A percentile compares a stretch with the other conserved stretches of the same genome.
phyloP scores from a whole-genome alignment of 2,113 vertebrate genomes.

The Mustelus asterias region DNA sequence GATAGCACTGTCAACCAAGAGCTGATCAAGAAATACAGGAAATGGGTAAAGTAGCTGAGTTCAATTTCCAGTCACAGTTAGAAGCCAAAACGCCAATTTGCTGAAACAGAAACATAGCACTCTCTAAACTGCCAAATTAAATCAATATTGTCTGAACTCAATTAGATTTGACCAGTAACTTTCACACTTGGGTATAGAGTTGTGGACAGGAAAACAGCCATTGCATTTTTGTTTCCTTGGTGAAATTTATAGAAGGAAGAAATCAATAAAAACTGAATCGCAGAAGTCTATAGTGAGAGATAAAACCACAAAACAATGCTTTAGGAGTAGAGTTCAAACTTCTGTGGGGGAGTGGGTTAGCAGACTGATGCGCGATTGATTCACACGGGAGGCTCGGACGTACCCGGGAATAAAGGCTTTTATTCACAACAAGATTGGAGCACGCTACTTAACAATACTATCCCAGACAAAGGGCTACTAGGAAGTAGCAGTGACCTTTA shows the following conservation, averaged over 20 bases:
- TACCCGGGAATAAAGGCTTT: too few species aligned
- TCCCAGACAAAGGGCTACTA: too few species aligned
- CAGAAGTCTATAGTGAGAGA: neutral
- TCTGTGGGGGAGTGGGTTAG: neutral
- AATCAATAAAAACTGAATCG: neutral
- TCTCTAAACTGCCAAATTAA: conserved; percentile 1
- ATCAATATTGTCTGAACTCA: neutral
- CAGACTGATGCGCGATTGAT: too few species aligned
- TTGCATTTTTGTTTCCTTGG: neutral
- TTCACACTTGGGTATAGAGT: neutral
- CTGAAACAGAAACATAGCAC: neutral
- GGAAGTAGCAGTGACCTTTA: too few species aligned
- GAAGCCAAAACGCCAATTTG: neutral
- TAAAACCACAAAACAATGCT: neutral
- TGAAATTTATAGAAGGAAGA: neutral
- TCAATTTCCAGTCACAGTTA: neutral
- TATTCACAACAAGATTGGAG: too few species aligned
- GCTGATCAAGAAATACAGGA: neutral
- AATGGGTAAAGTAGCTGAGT: neutral
- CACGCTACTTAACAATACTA: too few species aligned
- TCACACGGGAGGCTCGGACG: too few species aligned
- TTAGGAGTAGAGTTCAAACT: neutral
- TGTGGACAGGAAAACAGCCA: neutral
- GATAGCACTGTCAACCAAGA: neutral
- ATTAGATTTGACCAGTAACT: neutral